These are phyloP conservation scores for Eretmocerus hayati DNA, from an alignment of 2,888 invertebrate genomes.

Conservation along the genomic window DNA sequence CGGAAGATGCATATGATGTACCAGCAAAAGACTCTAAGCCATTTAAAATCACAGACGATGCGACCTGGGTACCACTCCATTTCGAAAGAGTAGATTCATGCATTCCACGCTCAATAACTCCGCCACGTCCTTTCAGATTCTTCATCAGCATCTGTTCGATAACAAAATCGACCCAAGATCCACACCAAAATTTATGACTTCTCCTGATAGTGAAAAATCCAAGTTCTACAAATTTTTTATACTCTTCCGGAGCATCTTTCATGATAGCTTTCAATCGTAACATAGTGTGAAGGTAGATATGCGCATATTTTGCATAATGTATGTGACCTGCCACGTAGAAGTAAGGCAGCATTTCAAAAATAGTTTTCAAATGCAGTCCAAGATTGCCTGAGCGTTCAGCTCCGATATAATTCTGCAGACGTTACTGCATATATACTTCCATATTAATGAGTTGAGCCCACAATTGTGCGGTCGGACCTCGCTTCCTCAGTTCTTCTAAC, in stretches of 20 bases:
- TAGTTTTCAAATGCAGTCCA: background rate
- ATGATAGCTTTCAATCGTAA: background rate
- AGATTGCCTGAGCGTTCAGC: background rate
- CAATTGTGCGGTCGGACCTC: slow-evolving; percentile 21
- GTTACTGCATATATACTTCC: slow-evolving; percentile 18
- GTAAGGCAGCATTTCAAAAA: background rate
- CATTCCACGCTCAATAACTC: background rate
- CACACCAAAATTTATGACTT: slow-evolving; percentile 28
- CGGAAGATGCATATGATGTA: background rate
- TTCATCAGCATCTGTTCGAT: slow-evolving; percentile 31
- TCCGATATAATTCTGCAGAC: background rate
- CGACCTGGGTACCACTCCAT: background rate
- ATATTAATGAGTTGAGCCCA: slow-evolving; percentile 31
- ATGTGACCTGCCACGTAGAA: background rate
- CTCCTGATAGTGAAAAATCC: slow-evolving; percentile 31
- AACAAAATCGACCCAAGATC: slow-evolving; percentile 29
- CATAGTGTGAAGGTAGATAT: background rate
- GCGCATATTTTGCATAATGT: background rate
- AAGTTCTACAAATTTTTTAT: slow-evolving; percentile 3
- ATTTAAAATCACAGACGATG: background rate
- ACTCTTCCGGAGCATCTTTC: background rate
- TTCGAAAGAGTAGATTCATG: background rate
- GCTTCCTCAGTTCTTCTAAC: background rate
- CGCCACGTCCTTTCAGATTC: background rate
- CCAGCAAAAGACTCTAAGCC: slow-evolving; percentile 22